These are phyloP conservation scores for Alouatta palliata DNA, from an alignment of 2,113 vertebrate genomes.

Conservation along the genomic window DNA sequence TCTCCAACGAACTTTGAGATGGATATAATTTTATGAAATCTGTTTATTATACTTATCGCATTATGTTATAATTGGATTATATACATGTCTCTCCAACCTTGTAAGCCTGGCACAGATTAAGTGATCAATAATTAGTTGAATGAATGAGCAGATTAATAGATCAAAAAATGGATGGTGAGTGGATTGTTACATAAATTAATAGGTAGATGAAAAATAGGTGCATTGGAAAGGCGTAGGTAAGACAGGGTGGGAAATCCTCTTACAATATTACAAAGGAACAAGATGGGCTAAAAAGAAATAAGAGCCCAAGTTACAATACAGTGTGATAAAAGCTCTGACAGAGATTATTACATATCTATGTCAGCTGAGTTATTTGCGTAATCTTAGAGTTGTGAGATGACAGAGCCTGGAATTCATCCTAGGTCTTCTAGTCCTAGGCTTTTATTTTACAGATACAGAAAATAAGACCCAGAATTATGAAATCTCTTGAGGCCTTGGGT, in stretches of 20 bases:
- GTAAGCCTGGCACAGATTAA: neutral
- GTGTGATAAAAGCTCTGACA: neutral
- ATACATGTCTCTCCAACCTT: neutral
- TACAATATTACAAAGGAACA: neutral
- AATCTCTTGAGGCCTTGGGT: neutral
- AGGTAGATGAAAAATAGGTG: neutral
- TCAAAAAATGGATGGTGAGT: neutral
- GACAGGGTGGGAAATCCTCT: neutral
- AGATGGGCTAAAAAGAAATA: neutral
- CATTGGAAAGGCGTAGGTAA: neutral
- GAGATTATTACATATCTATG: neutral
- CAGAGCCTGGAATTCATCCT: neutral
- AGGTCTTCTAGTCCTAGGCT: neutral
- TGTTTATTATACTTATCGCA: neutral
- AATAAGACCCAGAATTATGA: neutral
- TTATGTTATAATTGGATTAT: neutral
- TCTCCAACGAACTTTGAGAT: neutral
- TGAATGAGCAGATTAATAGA: neutral
- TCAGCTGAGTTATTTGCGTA: neutral
- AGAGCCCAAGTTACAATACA: neutral
- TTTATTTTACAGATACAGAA: neutral
- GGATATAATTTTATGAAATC: neutral
- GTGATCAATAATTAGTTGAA: neutral
- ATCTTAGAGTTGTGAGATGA: neutral
- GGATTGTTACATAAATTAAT: neutral